Percentiles rank a stretch among this genome's conserved stretches.
These are phyloP conservation scores for Drosophila sp. DNA, from an alignment of 1,140 invertebrate species.

Conservation along the genomic window DNA sequence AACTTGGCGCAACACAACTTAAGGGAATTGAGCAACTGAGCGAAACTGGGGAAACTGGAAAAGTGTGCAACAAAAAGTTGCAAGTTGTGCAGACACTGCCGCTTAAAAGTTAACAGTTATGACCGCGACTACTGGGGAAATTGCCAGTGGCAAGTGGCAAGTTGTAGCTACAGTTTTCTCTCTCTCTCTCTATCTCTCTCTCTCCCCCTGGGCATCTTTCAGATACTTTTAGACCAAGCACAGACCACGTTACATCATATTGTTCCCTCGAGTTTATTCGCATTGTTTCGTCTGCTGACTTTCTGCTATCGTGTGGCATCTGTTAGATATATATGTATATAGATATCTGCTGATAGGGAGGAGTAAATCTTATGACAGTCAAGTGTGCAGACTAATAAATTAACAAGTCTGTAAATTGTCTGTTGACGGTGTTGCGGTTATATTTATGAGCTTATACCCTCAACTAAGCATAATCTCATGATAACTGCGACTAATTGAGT, in stretches of 20 bases:
- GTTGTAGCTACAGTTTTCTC: neutral
- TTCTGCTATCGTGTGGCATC: neutral
- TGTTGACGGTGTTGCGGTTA: slow-evolving; percentile 15
- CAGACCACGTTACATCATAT: slow-evolving; percentile 40
- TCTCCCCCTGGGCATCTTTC: neutral
- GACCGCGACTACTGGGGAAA: slow-evolving; percentile 35
- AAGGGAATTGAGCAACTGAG: slow-evolving; percentile 24
- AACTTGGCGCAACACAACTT: slow-evolving; percentile 21
- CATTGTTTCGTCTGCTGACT: slow-evolving; percentile 3
- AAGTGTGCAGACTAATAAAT: slow-evolving; percentile 66
- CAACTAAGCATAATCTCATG: slow-evolving; percentile 9
- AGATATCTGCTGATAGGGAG: too few species aligned
- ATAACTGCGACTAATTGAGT: neutral
- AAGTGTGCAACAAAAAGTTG: slow-evolving; percentile 42
- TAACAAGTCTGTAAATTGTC: slow-evolving; percentile 76
- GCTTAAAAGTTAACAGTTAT: slow-evolving; percentile 75
- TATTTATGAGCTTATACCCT: slow-evolving; percentile 56
- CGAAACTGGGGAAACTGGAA: slow-evolving; percentile 47
- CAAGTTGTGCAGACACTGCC: slow-evolving; percentile 31
- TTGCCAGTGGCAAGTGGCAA: slow-evolving; percentile 15
- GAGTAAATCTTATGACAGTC: too few species aligned
- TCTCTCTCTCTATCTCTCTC: too few species aligned
- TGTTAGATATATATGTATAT: too few species aligned
- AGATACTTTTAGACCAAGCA: slow-evolving; percentile 16
- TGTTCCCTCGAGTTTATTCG: slow-evolving; percentile 33